phyloP scores from a whole-genome alignment of 1,140 invertebrate species.

The Lepidostoma basale region DNA sequence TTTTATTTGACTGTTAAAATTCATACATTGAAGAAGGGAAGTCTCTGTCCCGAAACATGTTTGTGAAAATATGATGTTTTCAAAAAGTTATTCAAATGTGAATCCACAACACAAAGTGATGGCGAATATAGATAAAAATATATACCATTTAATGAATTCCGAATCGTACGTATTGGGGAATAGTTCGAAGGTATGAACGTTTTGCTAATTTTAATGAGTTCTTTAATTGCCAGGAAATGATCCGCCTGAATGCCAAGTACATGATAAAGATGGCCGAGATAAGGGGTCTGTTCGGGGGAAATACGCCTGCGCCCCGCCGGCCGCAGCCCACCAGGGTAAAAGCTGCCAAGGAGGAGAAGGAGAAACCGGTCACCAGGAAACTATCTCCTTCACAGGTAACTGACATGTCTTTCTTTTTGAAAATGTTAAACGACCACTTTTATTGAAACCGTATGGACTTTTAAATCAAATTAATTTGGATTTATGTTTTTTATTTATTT shows the following conservation, averaged over 20 bases:
- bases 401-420: no score
- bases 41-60: no score
- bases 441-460: no score
- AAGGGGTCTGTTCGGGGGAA: conserved; percentile 71
- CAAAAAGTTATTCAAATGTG: no score
- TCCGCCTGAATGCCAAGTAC: conserved; percentile 76
- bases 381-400: conserved; percentile 34
- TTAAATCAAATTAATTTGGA: no score
- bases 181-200: not conserved
- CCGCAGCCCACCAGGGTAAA: conserved; percentile 29
- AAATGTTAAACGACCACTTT: no score
- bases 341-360: conserved; percentile 16
- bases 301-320: conserved; percentile 40
- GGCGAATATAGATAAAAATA: no score
- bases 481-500: no score
- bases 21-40: no score
- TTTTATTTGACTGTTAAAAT: no score
- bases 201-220: not conserved
- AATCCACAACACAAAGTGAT: no score
- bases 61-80: no score
- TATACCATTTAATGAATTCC: not conserved
- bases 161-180: not conserved
- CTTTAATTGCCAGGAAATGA: conserved; percentile 63
- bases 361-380: conserved; percentile 10
- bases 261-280: conserved; percentile 81